phyloP scores from a whole-genome alignment of 2,797 vertebrate species.

The Mormyrus proboscirostris region DNA sequence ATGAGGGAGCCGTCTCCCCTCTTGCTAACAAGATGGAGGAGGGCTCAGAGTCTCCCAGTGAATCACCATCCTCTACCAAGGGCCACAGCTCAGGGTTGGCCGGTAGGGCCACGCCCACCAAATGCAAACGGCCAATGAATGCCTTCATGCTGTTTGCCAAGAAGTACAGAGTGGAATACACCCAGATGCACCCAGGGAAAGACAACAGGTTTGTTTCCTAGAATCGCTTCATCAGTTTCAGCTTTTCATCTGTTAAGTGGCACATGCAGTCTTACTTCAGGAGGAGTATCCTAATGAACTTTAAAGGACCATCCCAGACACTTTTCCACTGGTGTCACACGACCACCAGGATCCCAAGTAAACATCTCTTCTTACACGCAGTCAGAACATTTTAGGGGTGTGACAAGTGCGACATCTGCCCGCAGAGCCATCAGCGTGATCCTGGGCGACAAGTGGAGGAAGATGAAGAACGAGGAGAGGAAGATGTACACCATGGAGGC shows the following conservation, averaged over 20 bases:
- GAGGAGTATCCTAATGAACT: background rate
- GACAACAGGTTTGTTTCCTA: constrained; percentile 83
- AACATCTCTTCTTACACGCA: background rate
- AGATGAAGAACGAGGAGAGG: constrained; percentile 97
- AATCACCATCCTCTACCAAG: constrained; percentile 72
- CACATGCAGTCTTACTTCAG: background rate
- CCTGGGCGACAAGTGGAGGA: constrained; percentile 98
- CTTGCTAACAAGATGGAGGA: constrained; percentile 80
- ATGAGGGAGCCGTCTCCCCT: constrained; percentile 72
- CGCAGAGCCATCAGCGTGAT: constrained; percentile 98
- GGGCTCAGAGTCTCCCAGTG: constrained; percentile 59
- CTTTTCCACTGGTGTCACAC: background rate
- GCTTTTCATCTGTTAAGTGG: background rate
- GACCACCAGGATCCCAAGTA: background rate
- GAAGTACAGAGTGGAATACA: constrained; percentile 99
- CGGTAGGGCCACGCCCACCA: constrained; percentile 80
- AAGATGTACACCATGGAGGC: constrained; percentile 97
- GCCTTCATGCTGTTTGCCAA: constrained; percentile 99
- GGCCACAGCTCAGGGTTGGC: constrained; percentile 84
- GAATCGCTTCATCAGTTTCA: background rate
- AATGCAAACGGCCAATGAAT: constrained; percentile 99
- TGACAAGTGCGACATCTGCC: background rate
- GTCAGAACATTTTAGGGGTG: background rate
- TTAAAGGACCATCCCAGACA: background rate
- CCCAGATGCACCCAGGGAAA: constrained; percentile 99